phyloP scores from a whole-genome alignment of 2,888 invertebrate genomes.

The Microctonus brassicae region DNA sequence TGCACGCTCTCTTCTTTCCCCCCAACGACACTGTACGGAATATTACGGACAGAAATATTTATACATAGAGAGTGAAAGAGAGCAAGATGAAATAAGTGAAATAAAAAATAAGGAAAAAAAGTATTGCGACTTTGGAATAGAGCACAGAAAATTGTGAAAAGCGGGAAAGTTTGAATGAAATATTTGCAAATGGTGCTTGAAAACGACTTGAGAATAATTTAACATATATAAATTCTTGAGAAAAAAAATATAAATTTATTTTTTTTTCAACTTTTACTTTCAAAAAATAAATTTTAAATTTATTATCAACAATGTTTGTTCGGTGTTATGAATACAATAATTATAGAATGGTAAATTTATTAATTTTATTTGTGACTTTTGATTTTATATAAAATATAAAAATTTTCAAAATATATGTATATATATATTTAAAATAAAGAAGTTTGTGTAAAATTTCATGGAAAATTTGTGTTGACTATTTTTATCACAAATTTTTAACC shows the following conservation, averaged over 20 bases:
- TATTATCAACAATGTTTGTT: slow-evolving; percentile 53
- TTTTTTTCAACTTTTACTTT: too few relatives aligned
- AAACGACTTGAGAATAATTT: slow-evolving; percentile 57
- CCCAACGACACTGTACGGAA: neutral
- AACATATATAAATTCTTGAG: slow-evolving; percentile 48
- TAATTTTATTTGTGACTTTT: neutral
- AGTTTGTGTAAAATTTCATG: too few relatives aligned
- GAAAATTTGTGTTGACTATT: too few relatives aligned
- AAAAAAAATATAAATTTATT: too few relatives aligned
- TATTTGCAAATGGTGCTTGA: slow-evolving; percentile 6
- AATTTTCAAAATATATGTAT: too few relatives aligned
- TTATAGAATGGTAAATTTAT: slow-evolving; percentile 57
- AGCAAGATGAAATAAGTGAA: too few relatives aligned
- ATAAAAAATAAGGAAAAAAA: too few relatives aligned
- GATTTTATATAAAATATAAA: neutral
- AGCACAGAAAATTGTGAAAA: neutral
- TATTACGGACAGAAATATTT: neutral
- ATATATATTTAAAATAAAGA: neutral
- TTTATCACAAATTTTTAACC: too few relatives aligned
- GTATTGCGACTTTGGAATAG: neutral
- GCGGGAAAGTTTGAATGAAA: slow-evolving; percentile 21
- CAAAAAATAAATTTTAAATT: slow-evolving; percentile 27
- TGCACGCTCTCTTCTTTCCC: neutral
- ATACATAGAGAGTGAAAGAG: neutral
- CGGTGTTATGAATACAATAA: slow-evolving; percentile 55